Evolutionary conservation across 2,797 vertebrate species (phyloP).

Genomic region (Myioborus miniatus): DNA sequence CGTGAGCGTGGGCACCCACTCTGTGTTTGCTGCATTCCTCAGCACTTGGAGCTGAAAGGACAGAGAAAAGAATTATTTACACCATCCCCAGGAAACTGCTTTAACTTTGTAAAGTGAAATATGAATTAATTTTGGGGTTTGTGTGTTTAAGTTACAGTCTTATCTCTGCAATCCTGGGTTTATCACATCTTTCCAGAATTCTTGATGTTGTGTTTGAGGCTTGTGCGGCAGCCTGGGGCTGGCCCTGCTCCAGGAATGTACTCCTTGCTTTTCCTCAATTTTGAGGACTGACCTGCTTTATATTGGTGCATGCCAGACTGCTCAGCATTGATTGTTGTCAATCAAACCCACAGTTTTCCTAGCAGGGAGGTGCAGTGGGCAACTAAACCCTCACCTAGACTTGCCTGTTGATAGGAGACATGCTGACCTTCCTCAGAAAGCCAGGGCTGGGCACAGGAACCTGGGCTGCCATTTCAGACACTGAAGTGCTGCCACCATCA

Average conservation of each 20-base stretch:
- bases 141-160: background rate
- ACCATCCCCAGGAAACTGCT: background rate
- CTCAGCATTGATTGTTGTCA: background rate
- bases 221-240: background rate
- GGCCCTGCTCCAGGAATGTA: slow-evolving; percentile 10
- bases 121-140: background rate
- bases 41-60: background rate
- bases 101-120: background rate
- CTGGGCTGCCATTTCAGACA: rapidly evolving
- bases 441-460: background rate
- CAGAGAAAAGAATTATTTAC: background rate
- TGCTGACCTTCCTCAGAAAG: background rate
- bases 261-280: slow-evolving; percentile 5
- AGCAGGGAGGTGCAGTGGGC: background rate
- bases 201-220: background rate
- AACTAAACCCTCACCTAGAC: background rate
- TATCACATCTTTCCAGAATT: slow-evolving; percentile 40
- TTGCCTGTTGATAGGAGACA: background rate
- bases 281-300: background rate
- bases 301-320: background rate
- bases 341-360: background rate
- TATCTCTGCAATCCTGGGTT: background rate
- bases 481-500: background rate
- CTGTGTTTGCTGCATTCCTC: background rate
- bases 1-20: rapidly evolving